phyloP scores from a whole-genome alignment of 2,888 invertebrate genomes.

The Schizaphis graminum region DNA sequence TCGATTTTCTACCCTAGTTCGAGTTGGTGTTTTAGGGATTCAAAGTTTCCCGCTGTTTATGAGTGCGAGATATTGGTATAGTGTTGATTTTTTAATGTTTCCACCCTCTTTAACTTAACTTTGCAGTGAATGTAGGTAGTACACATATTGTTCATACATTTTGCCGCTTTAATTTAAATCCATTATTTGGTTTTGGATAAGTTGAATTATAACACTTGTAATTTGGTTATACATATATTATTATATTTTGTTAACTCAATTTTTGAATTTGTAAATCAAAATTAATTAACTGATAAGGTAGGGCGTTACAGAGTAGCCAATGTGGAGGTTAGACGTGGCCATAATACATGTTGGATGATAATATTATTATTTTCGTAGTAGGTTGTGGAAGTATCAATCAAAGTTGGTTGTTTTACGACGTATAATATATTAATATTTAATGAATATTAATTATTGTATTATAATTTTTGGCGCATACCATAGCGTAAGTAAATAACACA shows the following conservation, averaged over 20 bases:
- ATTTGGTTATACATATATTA: background rate
- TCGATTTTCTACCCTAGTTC: background rate
- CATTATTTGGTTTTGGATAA: background rate
- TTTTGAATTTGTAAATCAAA: background rate
- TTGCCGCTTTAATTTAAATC: background rate
- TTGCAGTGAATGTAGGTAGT: background rate
- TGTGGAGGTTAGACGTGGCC: background rate
- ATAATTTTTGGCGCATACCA: background rate
- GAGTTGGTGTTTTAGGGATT: background rate
- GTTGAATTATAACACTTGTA: background rate
- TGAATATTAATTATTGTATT: conserved; percentile 6
- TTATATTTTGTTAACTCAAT: background rate
- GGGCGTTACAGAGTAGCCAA: background rate
- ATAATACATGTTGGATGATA: background rate
- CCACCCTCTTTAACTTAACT: background rate
- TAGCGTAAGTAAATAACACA: background rate
- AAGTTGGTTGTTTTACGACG: background rate
- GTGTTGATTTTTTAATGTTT: background rate
- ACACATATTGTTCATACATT: background rate
- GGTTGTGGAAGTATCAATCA: background rate
- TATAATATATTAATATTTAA: background rate
- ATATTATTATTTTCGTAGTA: background rate
- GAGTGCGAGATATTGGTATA: background rate
- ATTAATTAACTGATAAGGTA: background rate
- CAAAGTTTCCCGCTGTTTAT: background rate